phyloP scores from a whole-genome alignment of 2,113 vertebrate species.

The Cettia cetti region DNA sequence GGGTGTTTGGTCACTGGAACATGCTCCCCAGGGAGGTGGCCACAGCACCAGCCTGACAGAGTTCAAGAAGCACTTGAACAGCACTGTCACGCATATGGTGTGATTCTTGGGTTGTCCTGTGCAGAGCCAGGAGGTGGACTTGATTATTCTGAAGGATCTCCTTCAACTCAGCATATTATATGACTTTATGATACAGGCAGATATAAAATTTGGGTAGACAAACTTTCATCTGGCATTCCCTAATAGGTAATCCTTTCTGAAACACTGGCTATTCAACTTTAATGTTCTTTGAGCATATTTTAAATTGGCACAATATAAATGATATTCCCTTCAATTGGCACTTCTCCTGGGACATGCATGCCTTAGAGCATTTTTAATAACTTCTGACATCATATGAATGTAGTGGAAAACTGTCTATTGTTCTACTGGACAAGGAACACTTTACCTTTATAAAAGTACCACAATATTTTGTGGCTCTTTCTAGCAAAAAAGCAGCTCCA shows the following conservation, averaged over 20 bases:
- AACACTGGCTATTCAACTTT: background rate
- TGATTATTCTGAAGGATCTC: background rate
- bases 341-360: background rate
- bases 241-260: background rate
- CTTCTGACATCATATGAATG: background rate
- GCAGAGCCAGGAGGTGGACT: background rate
- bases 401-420: conserved; percentile 14
- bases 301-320: conserved; percentile 22
- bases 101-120: background rate
- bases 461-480: background rate
- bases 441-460: background rate
- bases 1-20: too few species aligned
- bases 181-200: background rate
- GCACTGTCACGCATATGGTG: background rate
- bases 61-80: background rate
- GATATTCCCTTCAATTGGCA: conserved; percentile 2
- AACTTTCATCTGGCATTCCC: background rate
- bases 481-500: background rate
- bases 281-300: conserved; percentile 30
- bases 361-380: conserved; percentile 56
- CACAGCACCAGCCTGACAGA: too few species aligned
- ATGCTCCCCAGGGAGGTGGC: background rate
- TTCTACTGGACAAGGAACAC: background rate
- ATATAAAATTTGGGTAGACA: background rate
- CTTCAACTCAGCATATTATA: background rate